Conservation (phyloP, 2,113 vertebrate species). For the Montifringilla adamsi region DNA sequence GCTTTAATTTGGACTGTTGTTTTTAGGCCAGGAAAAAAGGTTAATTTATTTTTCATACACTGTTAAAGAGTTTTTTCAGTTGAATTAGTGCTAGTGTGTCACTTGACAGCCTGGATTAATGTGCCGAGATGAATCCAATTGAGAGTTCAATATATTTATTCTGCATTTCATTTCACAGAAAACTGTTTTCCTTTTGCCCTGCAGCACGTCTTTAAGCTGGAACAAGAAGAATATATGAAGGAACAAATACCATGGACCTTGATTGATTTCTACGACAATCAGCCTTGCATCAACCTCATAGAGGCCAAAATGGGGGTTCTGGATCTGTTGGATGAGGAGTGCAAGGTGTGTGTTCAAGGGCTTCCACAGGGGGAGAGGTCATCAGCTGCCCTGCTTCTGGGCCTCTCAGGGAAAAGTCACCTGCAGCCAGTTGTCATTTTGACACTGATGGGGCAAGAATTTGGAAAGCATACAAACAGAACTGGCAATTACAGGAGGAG, state of each 20-base stretch:
- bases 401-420: not conserved
- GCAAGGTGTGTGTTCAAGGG: slow-evolving; percentile 79
- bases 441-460: not conserved
- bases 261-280: slow-evolving; percentile 99
- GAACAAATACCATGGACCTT: slow-evolving; percentile 99
- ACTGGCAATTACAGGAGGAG: not conserved
- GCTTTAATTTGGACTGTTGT: not conserved
- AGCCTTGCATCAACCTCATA: slow-evolving; percentile 98
- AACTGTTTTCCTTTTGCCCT: slow-evolving; percentile 1
- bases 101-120: not conserved
- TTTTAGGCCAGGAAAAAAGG: not conserved
- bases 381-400: not conserved
- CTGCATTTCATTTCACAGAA: slow-evolving; percentile 26
- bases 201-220: slow-evolving; percentile 97
- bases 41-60: slow-evolving; percentile 19
- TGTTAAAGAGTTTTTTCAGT: not conserved
- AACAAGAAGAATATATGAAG: slow-evolving; percentile 98
- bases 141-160: not conserved
- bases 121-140: not conserved
- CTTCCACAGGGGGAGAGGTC: not conserved
- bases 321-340: slow-evolving; percentile 96
- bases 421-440: not conserved
- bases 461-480: not conserved
- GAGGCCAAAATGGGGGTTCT: slow-evolving; percentile 95
- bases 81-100: not conserved